Percentiles rank a stretch among this genome's conserved stretches.
Evolutionary conservation across 2,888 invertebrate species (phyloP).

Genomic region (Parelbella ahira): DNA sequence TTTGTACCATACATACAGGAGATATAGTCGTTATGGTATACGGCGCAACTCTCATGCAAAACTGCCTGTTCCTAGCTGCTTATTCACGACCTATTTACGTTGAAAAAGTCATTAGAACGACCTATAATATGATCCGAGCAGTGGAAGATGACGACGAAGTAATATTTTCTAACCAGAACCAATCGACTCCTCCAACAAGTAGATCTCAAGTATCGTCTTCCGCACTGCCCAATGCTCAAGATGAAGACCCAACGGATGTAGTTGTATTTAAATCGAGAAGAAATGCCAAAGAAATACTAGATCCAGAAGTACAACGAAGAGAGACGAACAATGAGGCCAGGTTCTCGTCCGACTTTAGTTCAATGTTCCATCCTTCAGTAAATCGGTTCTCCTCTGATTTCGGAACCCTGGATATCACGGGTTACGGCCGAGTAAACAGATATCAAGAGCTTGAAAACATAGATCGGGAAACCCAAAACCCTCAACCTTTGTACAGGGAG

Average conservation of each 20-base stretch:
- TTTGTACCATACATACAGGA: constrained; percentile 63
- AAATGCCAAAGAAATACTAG: constrained; percentile 63
- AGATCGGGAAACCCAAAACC: constrained; percentile 56
- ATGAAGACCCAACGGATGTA: constrained; percentile 62
- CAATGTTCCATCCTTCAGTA: constrained; percentile 39
- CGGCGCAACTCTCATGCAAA: constrained; percentile 80
- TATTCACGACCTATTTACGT: constrained; percentile 79
- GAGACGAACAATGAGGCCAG: constrained; percentile 46
- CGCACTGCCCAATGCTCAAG: constrained; percentile 38
- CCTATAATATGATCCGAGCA: constrained; percentile 68
- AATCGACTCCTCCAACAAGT: constrained; percentile 27
- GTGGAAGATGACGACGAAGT: constrained; percentile 80
- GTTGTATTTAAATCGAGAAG: constrained; percentile 63
- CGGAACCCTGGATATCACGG: constrained; percentile 51
- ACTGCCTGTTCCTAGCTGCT: constrained; percentile 73
- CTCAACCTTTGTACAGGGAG: constrained; percentile 79
- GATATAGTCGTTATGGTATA: constrained; percentile 77
- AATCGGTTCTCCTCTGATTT: constrained; percentile 62
- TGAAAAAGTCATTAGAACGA: constrained; percentile 63
- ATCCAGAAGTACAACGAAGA: constrained; percentile 54
- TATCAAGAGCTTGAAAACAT: constrained; percentile 69
- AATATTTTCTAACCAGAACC: constrained; percentile 70
- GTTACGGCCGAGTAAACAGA: constrained; percentile 48
- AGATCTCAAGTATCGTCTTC: constrained; percentile 15
- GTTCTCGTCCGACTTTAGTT: constrained; percentile 58